phyloP scores from a whole-genome alignment of 2,113 vertebrate genomes.

The Pollimyrus isidori region DNA sequence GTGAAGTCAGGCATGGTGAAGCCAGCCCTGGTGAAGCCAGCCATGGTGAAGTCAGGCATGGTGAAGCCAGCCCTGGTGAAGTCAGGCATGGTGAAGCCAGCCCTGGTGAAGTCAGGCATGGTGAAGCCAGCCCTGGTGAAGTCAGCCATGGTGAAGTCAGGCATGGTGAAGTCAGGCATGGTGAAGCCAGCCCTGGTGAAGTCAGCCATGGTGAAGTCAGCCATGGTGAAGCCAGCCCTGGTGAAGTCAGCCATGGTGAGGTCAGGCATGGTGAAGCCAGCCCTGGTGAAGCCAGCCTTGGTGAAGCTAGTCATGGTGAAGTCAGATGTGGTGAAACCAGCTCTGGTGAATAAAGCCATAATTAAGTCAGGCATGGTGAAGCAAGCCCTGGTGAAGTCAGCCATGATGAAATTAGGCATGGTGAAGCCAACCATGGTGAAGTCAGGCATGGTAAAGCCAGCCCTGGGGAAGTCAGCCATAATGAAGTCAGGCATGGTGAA shows the following conservation, averaged over 20 bases:
- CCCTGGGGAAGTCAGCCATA: no score
- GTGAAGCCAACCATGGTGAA: background rate
- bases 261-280: background rate
- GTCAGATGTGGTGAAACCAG: background rate
- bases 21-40: background rate
- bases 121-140: background rate
- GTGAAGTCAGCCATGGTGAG: background rate
- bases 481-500: no score
- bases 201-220: background rate
- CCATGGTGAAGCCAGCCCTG: background rate
- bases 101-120: background rate
- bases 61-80: background rate
- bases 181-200: background rate
- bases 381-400: background rate
- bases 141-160: background rate
- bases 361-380: background rate
- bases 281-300: background rate
- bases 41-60: background rate
- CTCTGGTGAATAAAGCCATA: background rate
- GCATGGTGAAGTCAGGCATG: background rate
- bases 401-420: accelerated
- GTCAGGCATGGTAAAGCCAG: background rate
- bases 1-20: background rate
- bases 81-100: background rate
- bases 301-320: background rate